Evolutionary conservation across 2,888 invertebrate species (phyloP).

Genomic region (Caradrina kadenii): DNA sequence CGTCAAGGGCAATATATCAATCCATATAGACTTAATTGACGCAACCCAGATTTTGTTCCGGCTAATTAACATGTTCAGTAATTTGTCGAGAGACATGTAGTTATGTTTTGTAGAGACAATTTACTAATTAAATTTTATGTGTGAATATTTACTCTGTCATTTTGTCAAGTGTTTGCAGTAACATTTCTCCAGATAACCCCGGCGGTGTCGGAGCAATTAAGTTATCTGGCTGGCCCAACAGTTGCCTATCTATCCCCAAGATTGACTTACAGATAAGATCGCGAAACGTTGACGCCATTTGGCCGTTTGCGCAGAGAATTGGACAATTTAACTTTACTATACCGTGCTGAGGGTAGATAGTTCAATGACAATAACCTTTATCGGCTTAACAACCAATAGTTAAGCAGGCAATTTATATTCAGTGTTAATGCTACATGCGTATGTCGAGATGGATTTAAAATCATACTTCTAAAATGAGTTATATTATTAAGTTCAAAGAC

Average conservation of each 20-base stretch:
- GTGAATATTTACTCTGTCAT: conserved; percentile 37
- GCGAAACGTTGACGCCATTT: conserved; percentile 87
- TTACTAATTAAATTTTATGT: conserved; percentile 50
- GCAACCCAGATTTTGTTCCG: conserved; percentile 72
- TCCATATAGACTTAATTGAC: conserved; percentile 80
- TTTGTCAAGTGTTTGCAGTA: conserved; percentile 47
- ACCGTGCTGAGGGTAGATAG: conserved; percentile 79
- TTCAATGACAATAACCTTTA: conserved; percentile 85
- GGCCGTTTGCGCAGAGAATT: conserved; percentile 82
- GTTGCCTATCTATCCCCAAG: conserved; percentile 80
- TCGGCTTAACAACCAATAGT: conserved; percentile 78
- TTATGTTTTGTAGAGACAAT: conserved; percentile 57
- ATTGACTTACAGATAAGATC: conserved; percentile 85
- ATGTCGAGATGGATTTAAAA: conserved; percentile 66
- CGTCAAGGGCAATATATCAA: conserved; percentile 83
- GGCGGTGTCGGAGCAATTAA: conserved; percentile 83
- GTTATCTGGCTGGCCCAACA: conserved; percentile 81
- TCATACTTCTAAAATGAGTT: conserved; percentile 69
- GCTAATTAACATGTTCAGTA: conserved; percentile 72
- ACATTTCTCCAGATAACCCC: conserved; percentile 73
- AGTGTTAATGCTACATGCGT: conserved; percentile 69
- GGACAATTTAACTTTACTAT: conserved; percentile 86
- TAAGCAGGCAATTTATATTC: conserved; percentile 86
- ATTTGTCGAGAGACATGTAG: conserved; percentile 73
- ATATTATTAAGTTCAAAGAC: conserved; percentile 54